These are phyloP conservation scores for Andrena chrysosceles DNA, from an alignment of 2,888 invertebrate species.

Conservation along the genomic window DNA sequence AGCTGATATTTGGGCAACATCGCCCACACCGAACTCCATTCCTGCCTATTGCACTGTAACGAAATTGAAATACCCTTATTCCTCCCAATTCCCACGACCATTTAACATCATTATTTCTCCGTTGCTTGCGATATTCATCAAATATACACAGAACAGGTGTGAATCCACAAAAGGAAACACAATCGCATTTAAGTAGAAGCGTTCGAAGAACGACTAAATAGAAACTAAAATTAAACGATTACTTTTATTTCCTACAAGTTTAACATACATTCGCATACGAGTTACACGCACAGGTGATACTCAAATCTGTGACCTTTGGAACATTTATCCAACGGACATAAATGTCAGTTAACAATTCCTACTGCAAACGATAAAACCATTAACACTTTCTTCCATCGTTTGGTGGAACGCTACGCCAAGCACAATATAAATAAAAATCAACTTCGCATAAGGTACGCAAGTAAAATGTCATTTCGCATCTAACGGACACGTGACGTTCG, in stretches of 20 bases:
- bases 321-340: background rate
- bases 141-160: background rate
- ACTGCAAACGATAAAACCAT: slow-evolving; percentile 35
- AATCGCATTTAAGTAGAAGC: no score
- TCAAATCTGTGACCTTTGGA: background rate
- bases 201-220: no score
- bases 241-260: background rate
- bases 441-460: background rate
- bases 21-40: slow-evolving; percentile 86
- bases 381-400: slow-evolving; percentile 10
- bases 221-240: background rate
- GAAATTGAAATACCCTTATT: background rate
- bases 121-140: background rate
- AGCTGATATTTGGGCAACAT: slow-evolving; percentile 90
- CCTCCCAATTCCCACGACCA: no score
- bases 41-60: slow-evolving; percentile 68
- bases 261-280: background rate
- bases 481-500: background rate
- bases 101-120: no score
- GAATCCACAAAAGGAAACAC: no score
- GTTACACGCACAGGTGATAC: background rate
- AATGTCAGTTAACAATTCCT: slow-evolving; percentile 11
- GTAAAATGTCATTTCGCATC: background rate
- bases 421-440: background rate
- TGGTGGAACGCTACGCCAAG: background rate